Evolutionary conservation across 1,140 invertebrate genomes (phyloP).

Genomic region (Oreohelix idahoensis): DNA sequence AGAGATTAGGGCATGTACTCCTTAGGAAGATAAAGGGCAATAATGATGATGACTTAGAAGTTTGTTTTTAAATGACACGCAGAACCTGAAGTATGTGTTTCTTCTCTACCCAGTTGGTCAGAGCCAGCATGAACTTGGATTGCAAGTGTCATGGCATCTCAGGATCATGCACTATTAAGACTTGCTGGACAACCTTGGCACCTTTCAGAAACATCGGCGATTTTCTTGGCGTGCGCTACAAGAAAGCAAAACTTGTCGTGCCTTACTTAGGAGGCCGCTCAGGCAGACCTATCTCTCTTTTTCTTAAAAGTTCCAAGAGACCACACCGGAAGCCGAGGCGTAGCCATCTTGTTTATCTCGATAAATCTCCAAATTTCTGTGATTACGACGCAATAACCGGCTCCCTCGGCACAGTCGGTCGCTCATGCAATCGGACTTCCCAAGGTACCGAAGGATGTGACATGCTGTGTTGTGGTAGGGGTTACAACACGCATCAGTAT

Average conservation of each 20-base stretch:
- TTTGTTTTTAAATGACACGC: too few species aligned
- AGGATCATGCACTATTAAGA: slow-evolving; percentile 94
- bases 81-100: too few species aligned
- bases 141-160: slow-evolving; percentile 98
- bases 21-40: too few species aligned
- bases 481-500: slow-evolving; percentile 74
- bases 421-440: slow-evolving; percentile 74
- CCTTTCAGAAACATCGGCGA: slow-evolving; percentile 89
- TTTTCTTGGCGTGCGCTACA: slow-evolving; percentile 85
- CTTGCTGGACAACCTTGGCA: slow-evolving; percentile 94
- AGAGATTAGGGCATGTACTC: too few species aligned
- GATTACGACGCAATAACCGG: slow-evolving; percentile 80
- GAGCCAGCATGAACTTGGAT: slow-evolving; percentile 67
- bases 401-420: slow-evolving; percentile 71
- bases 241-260: slow-evolving; percentile 83
- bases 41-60: too few species aligned
- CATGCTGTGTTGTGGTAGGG: slow-evolving; percentile 76
- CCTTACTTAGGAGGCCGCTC: slow-evolving; percentile 60
- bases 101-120: slow-evolving; percentile 67
- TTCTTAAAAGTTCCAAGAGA: slow-evolving; percentile 80
- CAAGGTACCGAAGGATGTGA: slow-evolving; percentile 74
- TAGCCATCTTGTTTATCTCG: slow-evolving; percentile 89
- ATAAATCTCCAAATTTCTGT: slow-evolving; percentile 94
- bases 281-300: slow-evolving; percentile 63
- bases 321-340: slow-evolving; percentile 65